Percentiles rank a stretch among this genome's conserved stretches.
Conservation (phyloP, 2,888 invertebrate genomes). For the Dyspetes luteomarginatus region DNA sequence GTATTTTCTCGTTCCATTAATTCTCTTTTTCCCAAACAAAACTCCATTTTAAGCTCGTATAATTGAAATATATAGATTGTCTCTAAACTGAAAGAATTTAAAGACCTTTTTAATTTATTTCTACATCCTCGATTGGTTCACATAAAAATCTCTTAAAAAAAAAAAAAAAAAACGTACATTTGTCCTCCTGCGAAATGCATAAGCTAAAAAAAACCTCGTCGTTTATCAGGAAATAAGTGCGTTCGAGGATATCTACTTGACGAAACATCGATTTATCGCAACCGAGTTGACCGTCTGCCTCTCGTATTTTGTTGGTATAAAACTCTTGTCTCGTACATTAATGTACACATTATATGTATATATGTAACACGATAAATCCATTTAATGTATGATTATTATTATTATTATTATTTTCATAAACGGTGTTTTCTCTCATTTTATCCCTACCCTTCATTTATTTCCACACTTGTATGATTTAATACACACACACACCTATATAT, state of each 20-base stretch:
- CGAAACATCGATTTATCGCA: constrained; percentile 39
- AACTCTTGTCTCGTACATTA: neutral
- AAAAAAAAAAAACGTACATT: too few relatives aligned
- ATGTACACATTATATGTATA: neutral
- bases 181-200: constrained; percentile 3
- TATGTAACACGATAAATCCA: constrained; percentile 13
- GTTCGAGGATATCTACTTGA: neutral
- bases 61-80: constrained; percentile 46
- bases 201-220: neutral
- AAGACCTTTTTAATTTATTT: constrained; percentile 16
- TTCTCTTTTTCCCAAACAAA: neutral
- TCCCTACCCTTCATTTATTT: constrained; percentile 26
- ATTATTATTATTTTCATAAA: constrained; percentile 42
- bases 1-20: neutral
- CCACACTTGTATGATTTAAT: constrained; percentile 1
- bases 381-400: constrained; percentile 21
- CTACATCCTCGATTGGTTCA: neutral
- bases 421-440: constrained; percentile 52
- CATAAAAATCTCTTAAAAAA: too few relatives aligned
- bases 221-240: constrained; percentile 33
- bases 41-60: constrained; percentile 24
- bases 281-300: neutral
- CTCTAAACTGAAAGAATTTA: neutral
- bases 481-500: neutral
- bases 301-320: neutral